Evolutionary conservation across 2,113 vertebrate species (phyloP).

Genomic region (Oreochromis spilurus): DNA sequence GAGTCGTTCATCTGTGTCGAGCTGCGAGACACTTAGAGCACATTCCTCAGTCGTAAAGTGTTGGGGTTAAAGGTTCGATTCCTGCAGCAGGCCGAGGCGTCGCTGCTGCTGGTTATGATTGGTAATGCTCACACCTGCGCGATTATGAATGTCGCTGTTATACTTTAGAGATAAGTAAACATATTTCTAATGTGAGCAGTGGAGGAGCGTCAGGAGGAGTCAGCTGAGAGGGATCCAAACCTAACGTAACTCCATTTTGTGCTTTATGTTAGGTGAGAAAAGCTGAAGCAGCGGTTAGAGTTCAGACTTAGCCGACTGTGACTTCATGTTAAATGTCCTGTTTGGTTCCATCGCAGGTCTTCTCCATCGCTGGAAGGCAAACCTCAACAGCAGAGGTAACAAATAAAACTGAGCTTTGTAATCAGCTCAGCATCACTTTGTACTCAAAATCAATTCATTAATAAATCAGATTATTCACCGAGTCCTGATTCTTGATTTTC

Average conservation of each 20-base stretch:
- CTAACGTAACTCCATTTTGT: background rate
- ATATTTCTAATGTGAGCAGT: fast-evolving
- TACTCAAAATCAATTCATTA: background rate
- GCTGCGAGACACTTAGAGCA: constrained; percentile 1
- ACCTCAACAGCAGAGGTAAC: constrained; percentile 47
- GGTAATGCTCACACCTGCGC: fast-evolving
- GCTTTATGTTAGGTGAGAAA: background rate
- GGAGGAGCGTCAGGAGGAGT: background rate
- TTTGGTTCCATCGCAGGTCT: constrained; percentile 21
- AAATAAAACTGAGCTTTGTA: background rate
- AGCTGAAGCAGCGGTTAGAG: background rate
- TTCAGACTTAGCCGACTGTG: background rate
- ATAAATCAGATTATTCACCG: background rate
- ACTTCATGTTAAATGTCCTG: background rate
- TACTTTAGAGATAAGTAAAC: background rate
- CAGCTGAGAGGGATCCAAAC: background rate
- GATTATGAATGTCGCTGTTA: background rate
- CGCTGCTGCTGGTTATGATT: background rate
- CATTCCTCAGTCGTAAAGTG: background rate
- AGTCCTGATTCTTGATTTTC: background rate
- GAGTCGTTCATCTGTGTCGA: constrained; percentile 1
- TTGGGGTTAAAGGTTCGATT: background rate
- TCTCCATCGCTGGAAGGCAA: constrained; percentile 19
- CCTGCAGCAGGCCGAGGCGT: background rate
- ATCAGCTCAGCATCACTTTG: background rate